A percentile compares a stretch with the other conserved stretches of the same genome.
phyloP scores from a whole-genome alignment of 2,797 vertebrate genomes.

The Sebastes steindachneri region DNA sequence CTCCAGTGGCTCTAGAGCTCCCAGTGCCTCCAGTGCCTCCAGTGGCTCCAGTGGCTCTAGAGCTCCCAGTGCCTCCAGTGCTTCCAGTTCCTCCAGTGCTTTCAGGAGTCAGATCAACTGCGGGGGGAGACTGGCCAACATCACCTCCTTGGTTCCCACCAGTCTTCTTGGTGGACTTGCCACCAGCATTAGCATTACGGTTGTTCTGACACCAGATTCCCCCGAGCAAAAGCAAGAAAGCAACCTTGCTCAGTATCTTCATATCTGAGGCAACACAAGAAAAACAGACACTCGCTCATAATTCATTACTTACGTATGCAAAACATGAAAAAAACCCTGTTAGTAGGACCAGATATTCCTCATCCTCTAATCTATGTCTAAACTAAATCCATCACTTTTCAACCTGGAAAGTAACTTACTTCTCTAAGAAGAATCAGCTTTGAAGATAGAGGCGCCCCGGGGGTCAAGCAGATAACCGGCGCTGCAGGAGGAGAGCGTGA shows the following conservation, averaged over 20 bases:
- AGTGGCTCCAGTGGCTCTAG: constrained; percentile 21
- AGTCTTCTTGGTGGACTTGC: constrained; percentile 73
- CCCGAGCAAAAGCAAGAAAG: constrained; percentile 78
- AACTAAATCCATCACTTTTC: neutral
- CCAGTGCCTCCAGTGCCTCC: constrained; percentile 9
- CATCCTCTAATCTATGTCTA: neutral
- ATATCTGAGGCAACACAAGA: constrained; percentile 61
- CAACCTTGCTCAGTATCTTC: constrained; percentile 71
- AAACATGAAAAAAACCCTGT: neutral
- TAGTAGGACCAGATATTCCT: neutral
- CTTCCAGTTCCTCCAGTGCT: constrained; percentile 16
- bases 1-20: constrained; percentile 18
- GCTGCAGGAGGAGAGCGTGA: constrained; percentile 55
- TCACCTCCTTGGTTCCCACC: constrained; percentile 63
- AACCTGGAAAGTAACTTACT: constrained; percentile 62
- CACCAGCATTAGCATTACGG: constrained; percentile 61
- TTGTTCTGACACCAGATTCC: constrained; percentile 78
- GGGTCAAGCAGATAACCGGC: constrained; percentile 28
- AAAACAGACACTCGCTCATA: neutral
- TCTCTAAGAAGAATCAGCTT: constrained; percentile 42
- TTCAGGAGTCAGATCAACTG: constrained; percentile 48
- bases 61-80: neutral
- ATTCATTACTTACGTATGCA: neutral
- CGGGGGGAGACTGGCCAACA: constrained; percentile 29
- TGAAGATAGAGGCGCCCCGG: constrained; percentile 26